phyloP scores from a whole-genome alignment of 2,113 vertebrate genomes.

The Neolamprologus tretocephalus region DNA sequence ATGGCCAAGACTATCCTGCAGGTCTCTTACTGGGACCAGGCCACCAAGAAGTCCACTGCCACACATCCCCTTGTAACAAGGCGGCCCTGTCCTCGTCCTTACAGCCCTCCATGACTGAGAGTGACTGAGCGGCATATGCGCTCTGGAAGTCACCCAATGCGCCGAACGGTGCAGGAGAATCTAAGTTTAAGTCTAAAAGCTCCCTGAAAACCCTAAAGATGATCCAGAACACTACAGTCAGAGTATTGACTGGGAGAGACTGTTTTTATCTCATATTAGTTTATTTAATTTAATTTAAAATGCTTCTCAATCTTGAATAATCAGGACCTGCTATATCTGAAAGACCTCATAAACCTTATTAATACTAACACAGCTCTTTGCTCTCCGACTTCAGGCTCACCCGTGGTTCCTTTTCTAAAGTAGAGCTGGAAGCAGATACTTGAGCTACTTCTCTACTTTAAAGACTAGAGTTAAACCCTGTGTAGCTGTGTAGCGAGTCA shows the following conservation, averaged over 20 bases:
- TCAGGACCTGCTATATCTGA: neutral
- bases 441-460: neutral
- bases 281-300: neutral
- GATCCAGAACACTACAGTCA: neutral
- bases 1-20: neutral
- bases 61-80: rapidly evolving
- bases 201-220: neutral
- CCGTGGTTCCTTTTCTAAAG: neutral
- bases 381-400: neutral
- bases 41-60: neutral
- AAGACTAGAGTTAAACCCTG: neutral
- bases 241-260: neutral
- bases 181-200: neutral
- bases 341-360: neutral
- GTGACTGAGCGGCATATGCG: rapidly evolving
- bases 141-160: neutral
- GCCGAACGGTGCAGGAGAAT: neutral
- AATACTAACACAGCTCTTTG: neutral
- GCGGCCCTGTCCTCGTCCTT: neutral
- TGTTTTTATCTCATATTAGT: neutral
- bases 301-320: neutral
- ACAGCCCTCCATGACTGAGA: neutral
- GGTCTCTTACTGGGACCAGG: neutral
- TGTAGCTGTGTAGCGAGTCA: neutral
- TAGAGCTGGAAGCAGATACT: neutral